phyloP scores from a whole-genome alignment of 2,888 invertebrate species.

The Caenorhabditis sinica region DNA sequence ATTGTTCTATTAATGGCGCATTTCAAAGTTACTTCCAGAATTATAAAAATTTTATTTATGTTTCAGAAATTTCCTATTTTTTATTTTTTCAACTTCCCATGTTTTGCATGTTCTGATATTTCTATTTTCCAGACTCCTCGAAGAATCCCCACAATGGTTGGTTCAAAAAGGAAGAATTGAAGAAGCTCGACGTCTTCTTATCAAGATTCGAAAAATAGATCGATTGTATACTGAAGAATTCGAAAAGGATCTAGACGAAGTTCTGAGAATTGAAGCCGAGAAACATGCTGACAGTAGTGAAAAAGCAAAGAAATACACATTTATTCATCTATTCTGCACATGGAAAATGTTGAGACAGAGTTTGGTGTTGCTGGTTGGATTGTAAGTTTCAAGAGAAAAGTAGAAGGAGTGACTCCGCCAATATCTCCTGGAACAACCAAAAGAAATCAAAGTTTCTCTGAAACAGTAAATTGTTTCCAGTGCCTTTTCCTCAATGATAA shows the following conservation, averaged over 20 bases:
- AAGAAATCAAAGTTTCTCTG: not conserved
- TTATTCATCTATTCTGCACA: constrained; percentile 66
- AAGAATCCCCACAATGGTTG: constrained; percentile 64
- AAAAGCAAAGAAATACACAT: constrained; percentile 67
- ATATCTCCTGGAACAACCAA: no score
- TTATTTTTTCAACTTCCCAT: no score
- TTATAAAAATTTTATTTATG: no score
- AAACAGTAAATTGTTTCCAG: constrained; percentile 35
- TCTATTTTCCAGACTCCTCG: constrained; percentile 44
- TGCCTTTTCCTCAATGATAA: constrained; percentile 55
- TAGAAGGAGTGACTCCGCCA: not conserved
- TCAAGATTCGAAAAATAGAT: constrained; percentile 61
- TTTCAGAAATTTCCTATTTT: no score
- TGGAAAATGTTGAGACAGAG: constrained; percentile 66
- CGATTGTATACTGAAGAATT: constrained; percentile 31
- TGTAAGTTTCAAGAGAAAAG: constrained; percentile 34
- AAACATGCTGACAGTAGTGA: constrained; percentile 23
- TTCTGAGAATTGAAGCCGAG: constrained; percentile 48
- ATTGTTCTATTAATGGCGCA: no score
- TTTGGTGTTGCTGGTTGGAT: constrained; percentile 57
- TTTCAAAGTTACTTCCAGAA: no score
- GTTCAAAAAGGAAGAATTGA: constrained; percentile 60
- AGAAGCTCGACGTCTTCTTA: constrained; percentile 45
- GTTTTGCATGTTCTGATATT: no score
- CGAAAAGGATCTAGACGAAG: constrained; percentile 45